These are phyloP conservation scores for Amaurobius ferox DNA, from an alignment of 2,888 invertebrate genomes.

Conservation along the genomic window DNA sequence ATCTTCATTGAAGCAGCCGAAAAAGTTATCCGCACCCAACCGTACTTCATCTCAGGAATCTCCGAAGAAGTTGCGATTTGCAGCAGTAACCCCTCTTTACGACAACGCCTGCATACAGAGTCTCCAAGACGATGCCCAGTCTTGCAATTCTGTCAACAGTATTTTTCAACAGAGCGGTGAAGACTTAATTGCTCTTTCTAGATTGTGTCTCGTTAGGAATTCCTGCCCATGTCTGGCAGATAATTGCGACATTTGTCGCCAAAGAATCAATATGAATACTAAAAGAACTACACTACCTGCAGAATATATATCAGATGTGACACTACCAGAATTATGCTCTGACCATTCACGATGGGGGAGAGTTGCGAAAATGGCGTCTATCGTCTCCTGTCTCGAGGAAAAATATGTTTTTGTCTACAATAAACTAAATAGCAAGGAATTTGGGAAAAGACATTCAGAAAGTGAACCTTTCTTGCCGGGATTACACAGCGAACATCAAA, in stretches of 20 bases:
- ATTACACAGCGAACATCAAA: neutral
- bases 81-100: neutral
- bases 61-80: constrained; percentile 46
- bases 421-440: neutral
- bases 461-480: constrained; percentile 45
- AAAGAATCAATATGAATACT: neutral
- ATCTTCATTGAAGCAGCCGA: constrained; percentile 45
- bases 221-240: constrained; percentile 56
- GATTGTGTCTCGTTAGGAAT: constrained; percentile 13
- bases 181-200: neutral
- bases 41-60: constrained; percentile 25
- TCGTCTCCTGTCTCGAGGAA: constrained; percentile 41
- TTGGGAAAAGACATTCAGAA: constrained; percentile 51
- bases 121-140: neutral
- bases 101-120: too few relatives aligned
- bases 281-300: neutral
- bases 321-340: neutral
- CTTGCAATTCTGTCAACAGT: neutral
- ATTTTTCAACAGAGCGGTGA: neutral
- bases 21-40: neutral
- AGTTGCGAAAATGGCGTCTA: constrained; percentile 28
- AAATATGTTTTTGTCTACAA: constrained; percentile 28
- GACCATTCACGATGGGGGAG: constrained; percentile 14
- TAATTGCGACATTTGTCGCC: constrained; percentile 23
- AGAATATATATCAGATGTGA: neutral